Evolutionary conservation across 1,140 invertebrate genomes (phyloP), one percentile per base, ranked within the genome.

Genomic region (Neodiprion lecontei): DNA sequence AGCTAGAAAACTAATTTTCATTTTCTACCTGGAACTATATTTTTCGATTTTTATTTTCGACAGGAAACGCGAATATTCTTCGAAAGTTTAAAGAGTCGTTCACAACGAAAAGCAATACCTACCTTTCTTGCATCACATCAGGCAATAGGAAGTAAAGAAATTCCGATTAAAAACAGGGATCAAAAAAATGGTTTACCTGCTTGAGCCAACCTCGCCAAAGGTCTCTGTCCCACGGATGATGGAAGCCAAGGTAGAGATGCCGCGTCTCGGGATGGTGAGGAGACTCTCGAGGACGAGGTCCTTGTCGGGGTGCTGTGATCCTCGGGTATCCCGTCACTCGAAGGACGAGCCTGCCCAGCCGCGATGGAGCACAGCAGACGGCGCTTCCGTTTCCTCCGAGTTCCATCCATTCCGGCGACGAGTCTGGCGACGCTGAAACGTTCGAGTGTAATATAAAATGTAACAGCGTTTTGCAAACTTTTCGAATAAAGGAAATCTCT

Each of bases 191-290:
- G 5, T 40, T 83, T 85, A 92, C 92, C 89, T 92, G 88, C 83
- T 90, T 90, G 14, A 93, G 82, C 92, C 92, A 92, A 72, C 81
- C 81, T 65, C 89, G 89, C 92, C 92, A 93, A 76, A 92, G 86
- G 73, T 92, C 91, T 72, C 91, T 86, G 78, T 92, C 91, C 91
- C 91, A 92, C 50, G 90, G 86, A 72, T 91, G 90, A 74, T 90
- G 90, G 79, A 92, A 92, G 47, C 92, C 92, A 1, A 92, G 86
- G 78, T 92, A 93, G 10, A 92, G 80, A 78, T 88, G 88, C 48
- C 87, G 80, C 14, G 83, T 83, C 71, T 88, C 87, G 12, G 81
- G 79, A 73, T 85, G 85, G 79, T 82, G 82, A 72, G 78, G 75
- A 67, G 83, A 81, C 72, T 80, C 79, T 70, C 78, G 79, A 75